Evolutionary conservation across 2,888 invertebrate species (phyloP), one percentile per base, ranked within the genome.

Genomic region (Hypomecis punctinalis): DNA sequence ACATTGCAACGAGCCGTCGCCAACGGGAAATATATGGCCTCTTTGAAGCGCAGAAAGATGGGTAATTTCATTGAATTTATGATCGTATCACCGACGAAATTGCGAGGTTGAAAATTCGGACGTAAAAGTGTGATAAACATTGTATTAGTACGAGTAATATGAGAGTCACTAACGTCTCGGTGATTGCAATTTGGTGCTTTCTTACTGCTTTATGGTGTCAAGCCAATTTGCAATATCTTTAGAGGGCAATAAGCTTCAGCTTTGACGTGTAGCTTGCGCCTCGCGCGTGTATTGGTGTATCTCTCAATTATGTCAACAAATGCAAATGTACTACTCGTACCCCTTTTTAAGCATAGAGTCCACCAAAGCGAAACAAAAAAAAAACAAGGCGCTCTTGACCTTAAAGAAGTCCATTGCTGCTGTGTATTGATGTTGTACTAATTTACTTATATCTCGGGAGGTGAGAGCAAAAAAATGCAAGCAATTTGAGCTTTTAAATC

Each of bases 11-110:
- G 83, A 83, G 85, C 84, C 86, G 89, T 88, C 89, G 86, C 85
- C 80, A 81, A 77, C 77, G 79, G 79, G 77, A 88, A 87, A 91
- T 90, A 91, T 91, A 92, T 89, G 85, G 85, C 85, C 89, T 84
- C 87, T 89, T 90, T 90, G 92, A 90, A 90, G 86, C 89, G 83
- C 84, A 87, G 88, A 92, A 90, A 89, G 88, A 91, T 91, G 89
- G 90, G 90, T 90, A 89, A 91, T 91, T 91, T 90, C 88, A 89
- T 86, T 84, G 89, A 88, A 91, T 91, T 91, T 92, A 91, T 91
- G 89, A 86, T 85, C 87, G 88, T 89, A 89, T 89, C 89, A 87
- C 81, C 82, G 82, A 77, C 80, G 83, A 85, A 86, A 89, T 85
- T 85, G 85, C 85, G 79, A 84, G 77, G 80, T 83, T 85, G 85